phyloP scores from a whole-genome alignment of 2,113 vertebrate species.

The Eptatretus burgeri region DNA sequence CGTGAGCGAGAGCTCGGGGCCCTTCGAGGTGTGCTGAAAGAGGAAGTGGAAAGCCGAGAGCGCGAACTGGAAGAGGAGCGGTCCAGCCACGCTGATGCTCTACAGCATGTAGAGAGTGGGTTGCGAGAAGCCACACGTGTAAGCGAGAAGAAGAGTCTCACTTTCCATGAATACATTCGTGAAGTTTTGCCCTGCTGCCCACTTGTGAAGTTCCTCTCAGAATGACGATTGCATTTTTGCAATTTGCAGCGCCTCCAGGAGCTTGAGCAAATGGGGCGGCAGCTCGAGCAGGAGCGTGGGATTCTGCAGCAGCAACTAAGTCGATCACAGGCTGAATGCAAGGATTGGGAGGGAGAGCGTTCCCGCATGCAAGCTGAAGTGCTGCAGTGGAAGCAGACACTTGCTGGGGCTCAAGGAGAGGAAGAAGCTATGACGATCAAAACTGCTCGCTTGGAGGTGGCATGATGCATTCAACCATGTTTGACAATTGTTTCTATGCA shows the following conservation, averaged over 20 bases:
- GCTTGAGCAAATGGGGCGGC: not conserved
- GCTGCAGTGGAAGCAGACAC: not conserved
- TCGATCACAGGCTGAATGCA: not conserved
- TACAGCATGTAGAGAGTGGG: too few relatives aligned
- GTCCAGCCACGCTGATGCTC: not conserved
- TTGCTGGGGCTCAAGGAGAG: not conserved
- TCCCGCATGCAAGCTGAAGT: not conserved
- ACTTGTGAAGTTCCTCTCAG: not conserved
- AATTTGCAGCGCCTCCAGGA: not conserved
- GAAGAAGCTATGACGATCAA: not conserved
- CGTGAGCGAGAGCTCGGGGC: not conserved
- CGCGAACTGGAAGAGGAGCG: constrained; percentile 6
- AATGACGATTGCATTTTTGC: not conserved
- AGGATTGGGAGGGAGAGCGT: not conserved
- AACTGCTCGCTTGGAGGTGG: not conserved
- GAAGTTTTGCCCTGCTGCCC: too few relatives aligned
- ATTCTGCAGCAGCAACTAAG: not conserved
- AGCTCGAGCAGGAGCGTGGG: not conserved
- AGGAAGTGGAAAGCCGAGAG: constrained; percentile 2
- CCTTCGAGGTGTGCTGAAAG: constrained; percentile 1
- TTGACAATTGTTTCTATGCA: too few relatives aligned
- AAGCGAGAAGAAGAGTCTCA: too few relatives aligned
- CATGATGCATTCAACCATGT: too few relatives aligned
- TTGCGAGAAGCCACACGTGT: too few relatives aligned
- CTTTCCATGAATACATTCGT: too few relatives aligned